Evolutionary conservation across 2,888 invertebrate genomes (phyloP).

Genomic region (Penaeus monodon): DNA sequence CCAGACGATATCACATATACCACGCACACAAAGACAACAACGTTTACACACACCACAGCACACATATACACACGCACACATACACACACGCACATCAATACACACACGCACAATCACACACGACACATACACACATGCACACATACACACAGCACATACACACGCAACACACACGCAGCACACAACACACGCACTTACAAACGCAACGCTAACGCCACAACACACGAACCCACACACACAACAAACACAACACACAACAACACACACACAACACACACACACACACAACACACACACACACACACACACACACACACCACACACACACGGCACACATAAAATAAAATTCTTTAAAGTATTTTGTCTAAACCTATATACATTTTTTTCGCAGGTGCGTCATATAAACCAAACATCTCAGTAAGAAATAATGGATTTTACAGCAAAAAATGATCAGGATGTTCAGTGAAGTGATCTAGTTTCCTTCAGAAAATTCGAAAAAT

Average conservation of each 20-base stretch:
- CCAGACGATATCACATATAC: neutral
- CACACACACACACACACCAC: neutral
- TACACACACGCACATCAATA: slow-evolving; percentile 12
- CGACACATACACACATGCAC: neutral
- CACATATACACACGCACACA: slow-evolving; percentile 30
- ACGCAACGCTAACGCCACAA: too few relatives aligned
- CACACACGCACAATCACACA: slow-evolving; percentile 23
- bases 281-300: slow-evolving; percentile 18
- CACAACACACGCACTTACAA: neutral
- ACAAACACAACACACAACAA: slow-evolving; percentile 8
- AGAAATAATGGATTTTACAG: too few relatives aligned
- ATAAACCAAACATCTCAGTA: too few relatives aligned
- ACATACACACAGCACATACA: neutral
- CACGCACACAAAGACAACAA: slow-evolving; percentile 11
- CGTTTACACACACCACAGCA: slow-evolving; percentile 8
- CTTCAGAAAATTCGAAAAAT: too few relatives aligned
- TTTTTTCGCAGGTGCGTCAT: too few relatives aligned
- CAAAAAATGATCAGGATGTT: too few relatives aligned
- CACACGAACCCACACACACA: slow-evolving; percentile 24
- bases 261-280: slow-evolving; percentile 33
- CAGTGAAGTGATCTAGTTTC: too few relatives aligned
- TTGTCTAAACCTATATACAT: too few relatives aligned
- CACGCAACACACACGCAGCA: too few relatives aligned
- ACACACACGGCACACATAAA: neutral
- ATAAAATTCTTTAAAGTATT: too few relatives aligned